Base-by-base conservation (phyloP, 2,113 vertebrate species). In the Grantiella picta region DNA sequence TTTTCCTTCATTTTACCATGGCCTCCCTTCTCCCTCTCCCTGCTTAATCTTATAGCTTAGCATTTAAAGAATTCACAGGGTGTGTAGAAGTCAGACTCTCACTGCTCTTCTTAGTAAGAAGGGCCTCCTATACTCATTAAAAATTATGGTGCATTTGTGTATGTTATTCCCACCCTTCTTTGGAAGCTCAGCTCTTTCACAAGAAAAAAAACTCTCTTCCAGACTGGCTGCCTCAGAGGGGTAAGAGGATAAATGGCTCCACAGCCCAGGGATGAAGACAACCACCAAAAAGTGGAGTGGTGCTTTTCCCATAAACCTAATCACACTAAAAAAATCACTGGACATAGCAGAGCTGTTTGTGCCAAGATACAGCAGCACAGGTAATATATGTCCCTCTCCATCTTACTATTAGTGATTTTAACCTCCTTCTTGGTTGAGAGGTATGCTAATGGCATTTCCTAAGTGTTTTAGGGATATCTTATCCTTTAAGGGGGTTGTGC, bases 61-160 rank as follows among this genome's bases (percentile, higher is more conserved):
- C 13, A 36, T n/a, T 42, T 59, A 27, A 38, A 92, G 12, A 8
- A 63, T 15, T 82, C 38, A 33, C 2, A 72, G 17, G 13, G 7
- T 5, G 0, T 21, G 12, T 33, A 56, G 33, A 82, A 89, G 36
- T 72, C 57, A 85, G 19, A 5, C 3, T 57, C 12, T 42, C 38
- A 38, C 1, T 47, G 25, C 14, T 90, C 8, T 49, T 85, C 87
- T 68, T 36, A 35, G 21, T 52, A 53, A 71, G 35, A 61, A 61
- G 35, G 7, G 52, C 7, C 11, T 85, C 15, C 44, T 50, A 35
- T 12, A 53, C 4, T 54, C 2, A 1, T 50, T 52, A 50, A 68
- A 85, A 90, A 24, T 1, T 5, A 17, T 4, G 3, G 12, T 45
- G 4, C 2, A 0, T 49, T 89, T 69, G 3, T 63, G 6, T 52